These are phyloP conservation scores for Ormyrus pomaceus DNA, from an alignment of 2,888 invertebrate species.

Conservation along the genomic window DNA sequence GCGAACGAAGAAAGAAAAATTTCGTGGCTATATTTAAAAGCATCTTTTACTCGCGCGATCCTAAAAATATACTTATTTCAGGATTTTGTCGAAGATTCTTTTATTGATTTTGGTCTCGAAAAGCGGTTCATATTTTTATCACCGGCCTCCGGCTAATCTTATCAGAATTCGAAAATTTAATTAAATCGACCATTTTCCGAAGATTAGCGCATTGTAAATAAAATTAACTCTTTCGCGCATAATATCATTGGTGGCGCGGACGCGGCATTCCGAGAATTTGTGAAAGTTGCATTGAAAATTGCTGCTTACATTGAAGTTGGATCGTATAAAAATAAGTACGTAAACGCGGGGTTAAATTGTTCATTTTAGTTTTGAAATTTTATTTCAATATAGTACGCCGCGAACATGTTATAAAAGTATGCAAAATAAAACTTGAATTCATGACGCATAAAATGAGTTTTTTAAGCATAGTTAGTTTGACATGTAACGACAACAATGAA, in stretches of 20 bases:
- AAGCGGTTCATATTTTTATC: constrained; percentile 24
- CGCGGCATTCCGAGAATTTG: constrained; percentile 21
- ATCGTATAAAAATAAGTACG: constrained; percentile 1
- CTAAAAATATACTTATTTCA: no score
- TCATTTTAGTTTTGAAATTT: neutral
- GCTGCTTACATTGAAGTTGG: neutral
- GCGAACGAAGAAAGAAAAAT: no score
- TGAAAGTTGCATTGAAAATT: constrained; percentile 32
- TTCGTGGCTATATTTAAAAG: no score
- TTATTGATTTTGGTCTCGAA: constrained; percentile 16
- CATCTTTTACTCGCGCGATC: no score
- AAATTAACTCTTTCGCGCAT: constrained; percentile 6
- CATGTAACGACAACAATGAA: constrained; percentile 20
- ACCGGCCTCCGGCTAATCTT: neutral
- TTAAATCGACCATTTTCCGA: neutral
- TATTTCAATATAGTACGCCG: no score
- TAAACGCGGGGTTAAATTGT: neutral
- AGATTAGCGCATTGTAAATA: constrained; percentile 11
- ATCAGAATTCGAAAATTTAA: neutral
- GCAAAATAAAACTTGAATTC: neutral
- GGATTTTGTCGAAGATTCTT: neutral
- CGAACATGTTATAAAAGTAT: no score
- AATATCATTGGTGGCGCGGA: constrained; percentile 17
- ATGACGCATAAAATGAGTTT: constrained; percentile 2
- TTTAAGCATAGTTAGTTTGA: constrained; percentile 10